Conservation (phyloP, 2,797 vertebrate species). For the Typhlichthys eigenmanni region DNA sequence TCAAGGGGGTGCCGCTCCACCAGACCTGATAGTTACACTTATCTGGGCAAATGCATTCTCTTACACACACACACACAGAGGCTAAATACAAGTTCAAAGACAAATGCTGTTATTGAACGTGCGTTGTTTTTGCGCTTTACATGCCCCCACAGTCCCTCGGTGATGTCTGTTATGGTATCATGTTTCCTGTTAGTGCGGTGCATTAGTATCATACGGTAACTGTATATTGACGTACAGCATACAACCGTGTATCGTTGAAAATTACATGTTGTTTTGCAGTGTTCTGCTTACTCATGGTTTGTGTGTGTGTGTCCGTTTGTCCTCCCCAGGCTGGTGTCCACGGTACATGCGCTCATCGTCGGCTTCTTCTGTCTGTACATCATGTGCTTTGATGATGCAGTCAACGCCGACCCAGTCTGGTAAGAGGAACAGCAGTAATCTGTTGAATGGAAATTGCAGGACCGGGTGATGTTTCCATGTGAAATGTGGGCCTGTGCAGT, state of each 20-base stretch:
- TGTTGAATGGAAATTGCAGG: too few species aligned
- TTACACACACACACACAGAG: background rate
- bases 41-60: background rate
- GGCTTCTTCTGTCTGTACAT: constrained; percentile 83
- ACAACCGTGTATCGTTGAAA: too few species aligned
- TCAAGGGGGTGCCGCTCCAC: constrained; percentile 23
- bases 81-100: background rate
- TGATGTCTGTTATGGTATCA: too few species aligned
- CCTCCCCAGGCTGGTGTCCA: constrained; percentile 74
- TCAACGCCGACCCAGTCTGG: constrained; percentile 82
- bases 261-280: background rate
- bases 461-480: too few species aligned
- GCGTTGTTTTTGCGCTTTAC: too few species aligned
- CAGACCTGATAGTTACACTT: constrained; percentile 13
- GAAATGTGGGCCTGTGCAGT: too few species aligned
- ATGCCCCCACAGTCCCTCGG: too few species aligned
- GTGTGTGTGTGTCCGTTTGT: constrained; percentile 7
- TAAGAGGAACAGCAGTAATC: constrained; percentile 56
- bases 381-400: constrained; percentile 79
- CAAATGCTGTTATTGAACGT: too few species aligned
- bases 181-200: too few species aligned
- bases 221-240: too few species aligned
- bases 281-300: constrained; percentile 1
- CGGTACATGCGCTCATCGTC: constrained; percentile 81
- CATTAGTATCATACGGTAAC: too few species aligned